These are phyloP conservation scores for Caprella mutica DNA, from an alignment of 2,888 invertebrate genomes.

Conservation along the genomic window DNA sequence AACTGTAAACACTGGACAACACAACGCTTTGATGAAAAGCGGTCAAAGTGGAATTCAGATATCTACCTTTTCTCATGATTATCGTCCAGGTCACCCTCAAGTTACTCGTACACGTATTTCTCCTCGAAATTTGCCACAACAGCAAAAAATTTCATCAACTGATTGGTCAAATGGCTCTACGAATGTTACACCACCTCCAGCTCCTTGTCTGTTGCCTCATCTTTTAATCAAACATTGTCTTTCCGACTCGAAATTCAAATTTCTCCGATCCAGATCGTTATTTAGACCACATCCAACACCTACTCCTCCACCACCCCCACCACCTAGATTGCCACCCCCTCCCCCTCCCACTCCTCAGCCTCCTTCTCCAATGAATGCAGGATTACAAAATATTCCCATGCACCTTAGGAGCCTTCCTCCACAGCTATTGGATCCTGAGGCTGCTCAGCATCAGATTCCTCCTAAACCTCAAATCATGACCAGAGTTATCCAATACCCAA, in stretches of 20 bases:
- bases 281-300: conserved; percentile 8
- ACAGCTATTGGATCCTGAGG: too few relatives aligned
- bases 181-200: not conserved
- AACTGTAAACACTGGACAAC: conserved; percentile 3
- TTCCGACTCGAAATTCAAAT: conserved; percentile 2
- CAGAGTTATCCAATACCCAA: too few relatives aligned
- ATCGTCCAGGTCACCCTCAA: not conserved
- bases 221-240: conserved; percentile 4
- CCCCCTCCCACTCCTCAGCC: conserved; percentile 9
- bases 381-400: too few relatives aligned
- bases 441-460: too few relatives aligned
- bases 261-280: conserved; percentile 4
- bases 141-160: not conserved
- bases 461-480: too few relatives aligned
- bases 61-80: too few relatives aligned
- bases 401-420: too few relatives aligned
- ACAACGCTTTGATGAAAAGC: too few relatives aligned
- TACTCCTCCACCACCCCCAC: conserved; percentile 8
- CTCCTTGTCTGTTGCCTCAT: conserved; percentile 7
- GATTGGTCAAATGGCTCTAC: not conserved
- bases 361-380: too few relatives aligned
- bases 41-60: too few relatives aligned
- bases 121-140: not conserved
- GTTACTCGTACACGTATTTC: not conserved
- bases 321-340: conserved; percentile 5